Evolutionary conservation across 2,797 vertebrate species (phyloP).

Genomic region (Pseudomugil tenellus): DNA sequence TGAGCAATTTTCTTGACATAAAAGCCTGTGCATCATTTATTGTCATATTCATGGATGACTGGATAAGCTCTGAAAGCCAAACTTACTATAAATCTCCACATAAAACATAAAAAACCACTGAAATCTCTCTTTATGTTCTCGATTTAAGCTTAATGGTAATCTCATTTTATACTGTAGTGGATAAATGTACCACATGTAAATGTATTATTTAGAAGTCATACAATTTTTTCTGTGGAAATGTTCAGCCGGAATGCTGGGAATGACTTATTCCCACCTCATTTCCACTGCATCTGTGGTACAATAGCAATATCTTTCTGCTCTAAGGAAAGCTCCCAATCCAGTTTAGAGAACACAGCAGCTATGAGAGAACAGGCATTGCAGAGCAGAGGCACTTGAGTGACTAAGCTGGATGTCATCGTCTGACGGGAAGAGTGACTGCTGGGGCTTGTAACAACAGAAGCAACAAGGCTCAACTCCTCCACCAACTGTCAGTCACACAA

Average conservation of each 20-base stretch:
- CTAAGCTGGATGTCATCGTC: constrained; percentile 77
- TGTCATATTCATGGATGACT: constrained; percentile 30
- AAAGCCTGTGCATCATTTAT: constrained; percentile 48
- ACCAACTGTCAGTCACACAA: constrained; percentile 63
- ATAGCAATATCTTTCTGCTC: constrained; percentile 6
- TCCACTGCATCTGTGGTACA: not conserved
- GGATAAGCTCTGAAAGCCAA: constrained; percentile 26
- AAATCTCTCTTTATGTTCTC: not conserved
- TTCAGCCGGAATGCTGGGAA: not conserved
- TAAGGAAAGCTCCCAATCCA: constrained; percentile 32
- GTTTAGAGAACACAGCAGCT: constrained; percentile 45
- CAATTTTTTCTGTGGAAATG: not conserved
- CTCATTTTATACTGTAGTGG: constrained; percentile 8
- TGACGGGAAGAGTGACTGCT: constrained; percentile 51
- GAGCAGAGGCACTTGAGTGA: constrained; percentile 71
- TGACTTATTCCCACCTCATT: constrained; percentile 4
- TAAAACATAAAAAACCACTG: not conserved
- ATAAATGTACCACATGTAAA: not conserved
- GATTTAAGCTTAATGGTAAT: not conserved
- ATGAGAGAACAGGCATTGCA: constrained; percentile 61
- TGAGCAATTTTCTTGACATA: constrained; percentile 42
- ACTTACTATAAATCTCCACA: constrained; percentile 4
- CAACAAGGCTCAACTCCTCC: constrained; percentile 52
- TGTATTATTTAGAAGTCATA: not conserved
- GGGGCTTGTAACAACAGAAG: constrained; percentile 72